Conservation (phyloP, 2,888 invertebrate species). For the Orthosia cruda region DNA sequence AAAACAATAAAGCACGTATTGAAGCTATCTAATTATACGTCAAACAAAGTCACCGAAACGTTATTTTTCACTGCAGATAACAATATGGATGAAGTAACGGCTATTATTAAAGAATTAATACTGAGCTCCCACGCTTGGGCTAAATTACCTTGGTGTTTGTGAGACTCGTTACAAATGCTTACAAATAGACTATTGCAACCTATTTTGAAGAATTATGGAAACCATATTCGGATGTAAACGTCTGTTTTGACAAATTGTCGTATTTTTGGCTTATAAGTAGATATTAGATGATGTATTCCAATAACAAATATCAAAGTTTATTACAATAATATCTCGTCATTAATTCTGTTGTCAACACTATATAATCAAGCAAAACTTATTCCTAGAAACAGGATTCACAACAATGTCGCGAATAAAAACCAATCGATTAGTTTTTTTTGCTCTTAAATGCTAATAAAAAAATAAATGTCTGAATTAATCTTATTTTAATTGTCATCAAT, state of each 20-base stretch:
- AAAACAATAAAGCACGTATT: conserved; percentile 31
- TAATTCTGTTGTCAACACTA: not conserved
- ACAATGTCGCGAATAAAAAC: conserved; percentile 4
- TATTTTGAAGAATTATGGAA: conserved; percentile 22
- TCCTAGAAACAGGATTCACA: not conserved
- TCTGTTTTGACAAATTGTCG: not conserved
- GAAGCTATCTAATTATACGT: conserved; percentile 47
- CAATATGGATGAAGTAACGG: conserved; percentile 69
- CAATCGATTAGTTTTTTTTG: not conserved
- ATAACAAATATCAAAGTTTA: not conserved
- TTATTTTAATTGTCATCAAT: conserved; percentile 33
- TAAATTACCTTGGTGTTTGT: conserved; percentile 46
- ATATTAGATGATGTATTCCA: not conserved
- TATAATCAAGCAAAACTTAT: conserved; percentile 1
- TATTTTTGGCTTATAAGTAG: not conserved
- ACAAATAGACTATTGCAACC: conserved; percentile 26
- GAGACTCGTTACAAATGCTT: conserved; percentile 44
- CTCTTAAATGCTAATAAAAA: conserved; percentile 19
- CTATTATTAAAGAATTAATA: conserved; percentile 71
- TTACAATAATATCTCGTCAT: not conserved
- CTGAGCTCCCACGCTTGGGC: conserved; percentile 69
- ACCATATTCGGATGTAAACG: conserved; percentile 14
- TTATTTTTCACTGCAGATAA: conserved; percentile 69
- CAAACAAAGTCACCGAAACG: conserved; percentile 25
- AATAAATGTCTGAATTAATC: conserved; percentile 39